These are phyloP conservation scores for Lucilia sericata DNA, from an alignment of 1,140 invertebrate genomes.

Conservation along the genomic window DNA sequence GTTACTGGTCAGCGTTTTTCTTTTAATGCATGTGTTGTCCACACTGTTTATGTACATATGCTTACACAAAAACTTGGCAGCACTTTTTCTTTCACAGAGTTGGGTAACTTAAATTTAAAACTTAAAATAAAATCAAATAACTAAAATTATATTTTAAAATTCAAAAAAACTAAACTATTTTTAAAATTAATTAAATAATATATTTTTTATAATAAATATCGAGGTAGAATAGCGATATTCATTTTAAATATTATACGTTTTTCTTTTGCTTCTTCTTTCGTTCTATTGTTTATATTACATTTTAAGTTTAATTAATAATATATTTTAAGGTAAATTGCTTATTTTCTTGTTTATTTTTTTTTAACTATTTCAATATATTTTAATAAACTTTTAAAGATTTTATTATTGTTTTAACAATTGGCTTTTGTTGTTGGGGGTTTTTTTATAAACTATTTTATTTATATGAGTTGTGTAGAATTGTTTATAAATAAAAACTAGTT, in stretches of 20 bases:
- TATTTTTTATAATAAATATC: not conserved
- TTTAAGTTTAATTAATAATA: not conserved
- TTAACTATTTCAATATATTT: conserved; percentile 39
- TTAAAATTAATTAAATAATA: no score
- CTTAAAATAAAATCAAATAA: not conserved
- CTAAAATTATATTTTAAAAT: not conserved
- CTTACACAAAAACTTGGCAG: not conserved
- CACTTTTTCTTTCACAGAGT: not conserved
- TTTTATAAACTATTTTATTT: conserved; percentile 27
- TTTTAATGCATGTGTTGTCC: no score
- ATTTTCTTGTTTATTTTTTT: not conserved
- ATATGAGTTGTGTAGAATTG: not conserved
- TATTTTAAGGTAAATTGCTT: conserved; percentile 18
- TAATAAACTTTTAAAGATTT: not conserved
- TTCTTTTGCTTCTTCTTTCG: no score
- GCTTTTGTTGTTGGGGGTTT: not conserved
- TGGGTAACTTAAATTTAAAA: not conserved
- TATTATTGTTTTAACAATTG: conserved; percentile 12
- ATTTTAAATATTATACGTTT: not conserved
- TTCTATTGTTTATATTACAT: not conserved
- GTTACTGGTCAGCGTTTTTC: no score
- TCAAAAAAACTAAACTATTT: not conserved
- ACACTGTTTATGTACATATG: no score
- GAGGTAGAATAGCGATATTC: conserved; percentile 43
- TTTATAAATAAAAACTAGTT: conserved; percentile 3